Evolutionary conservation across 23 tunicate species (phyloP).

Genomic region (Trididemnum miniatum): DNA sequence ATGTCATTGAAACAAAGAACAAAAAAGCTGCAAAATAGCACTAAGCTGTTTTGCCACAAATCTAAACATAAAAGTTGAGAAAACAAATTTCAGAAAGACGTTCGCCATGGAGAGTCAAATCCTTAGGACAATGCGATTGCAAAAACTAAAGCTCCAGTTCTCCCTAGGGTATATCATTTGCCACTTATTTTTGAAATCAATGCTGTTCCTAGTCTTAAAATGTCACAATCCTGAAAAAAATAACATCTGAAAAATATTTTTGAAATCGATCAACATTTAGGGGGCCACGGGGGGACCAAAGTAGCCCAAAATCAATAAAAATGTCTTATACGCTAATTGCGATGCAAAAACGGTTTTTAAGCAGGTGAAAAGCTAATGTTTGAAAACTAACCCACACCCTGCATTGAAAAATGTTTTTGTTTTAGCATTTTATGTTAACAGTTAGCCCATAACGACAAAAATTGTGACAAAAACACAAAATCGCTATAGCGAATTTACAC

Average conservation of each 20-base stretch:
- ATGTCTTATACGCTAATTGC: background rate
- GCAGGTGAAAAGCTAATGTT: no score
- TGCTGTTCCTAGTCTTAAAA: background rate
- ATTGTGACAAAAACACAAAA: no score
- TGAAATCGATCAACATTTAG: background rate
- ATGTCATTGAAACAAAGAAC: no score
- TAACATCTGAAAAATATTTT: no score
- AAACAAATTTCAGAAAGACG: no score
- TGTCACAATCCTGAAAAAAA: background rate
- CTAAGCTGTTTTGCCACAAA: no score
- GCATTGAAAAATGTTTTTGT: background rate
- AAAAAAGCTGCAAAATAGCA: no score
- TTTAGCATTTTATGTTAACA: background rate
- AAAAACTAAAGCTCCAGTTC: no score
- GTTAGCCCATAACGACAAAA: background rate
- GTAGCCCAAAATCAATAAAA: background rate
- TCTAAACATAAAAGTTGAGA: no score
- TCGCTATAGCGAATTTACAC: background rate
- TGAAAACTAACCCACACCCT: background rate
- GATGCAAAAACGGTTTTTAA: background rate
- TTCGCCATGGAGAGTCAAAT: no score
- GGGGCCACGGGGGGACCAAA: background rate
- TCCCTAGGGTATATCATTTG: no score
- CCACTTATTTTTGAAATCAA: background rate
- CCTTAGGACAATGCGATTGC: no score